A percentile compares a stretch with the other conserved stretches of the same genome.
These are phyloP conservation scores for Philaethria dido DNA, from an alignment of 2,888 invertebrate species.

Conservation along the genomic window DNA sequence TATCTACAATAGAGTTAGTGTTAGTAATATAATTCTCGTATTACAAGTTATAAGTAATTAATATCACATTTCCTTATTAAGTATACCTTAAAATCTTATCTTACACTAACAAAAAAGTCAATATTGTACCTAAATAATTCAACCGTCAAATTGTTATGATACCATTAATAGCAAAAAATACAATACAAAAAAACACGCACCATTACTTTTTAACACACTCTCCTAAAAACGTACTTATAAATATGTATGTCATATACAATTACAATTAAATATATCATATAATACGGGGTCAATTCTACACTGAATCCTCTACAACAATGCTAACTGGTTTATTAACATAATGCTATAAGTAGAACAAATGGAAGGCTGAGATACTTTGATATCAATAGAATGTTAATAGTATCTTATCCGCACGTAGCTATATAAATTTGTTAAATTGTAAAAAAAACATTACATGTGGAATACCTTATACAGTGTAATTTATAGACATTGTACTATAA, in stretches of 20 bases:
- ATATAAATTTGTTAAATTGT: background rate
- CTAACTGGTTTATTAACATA: slow-evolving; percentile 80
- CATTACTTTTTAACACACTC: background rate
- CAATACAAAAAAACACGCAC: background rate
- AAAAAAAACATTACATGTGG: too few species aligned
- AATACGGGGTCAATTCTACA: slow-evolving; percentile 63
- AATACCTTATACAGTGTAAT: too few species aligned
- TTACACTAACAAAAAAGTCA: too few species aligned
- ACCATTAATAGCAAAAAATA: too few species aligned
- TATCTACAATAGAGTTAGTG: too few species aligned
- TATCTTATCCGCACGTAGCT: background rate
- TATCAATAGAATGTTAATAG: slow-evolving; percentile 40
- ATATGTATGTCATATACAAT: slow-evolving; percentile 19
- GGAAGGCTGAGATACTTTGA: slow-evolving; percentile 62
- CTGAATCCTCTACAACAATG: slow-evolving; percentile 75
- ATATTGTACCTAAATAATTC: too few species aligned
- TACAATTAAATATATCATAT: slow-evolving; percentile 39
- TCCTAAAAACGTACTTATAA: background rate
- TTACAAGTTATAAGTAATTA: too few species aligned
- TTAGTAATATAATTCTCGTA: too few species aligned
- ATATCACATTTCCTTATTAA: too few species aligned
- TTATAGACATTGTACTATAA: too few species aligned
- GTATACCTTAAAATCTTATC: too few species aligned
- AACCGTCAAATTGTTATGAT: too few species aligned
- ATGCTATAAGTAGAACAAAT: slow-evolving; percentile 71